Conservation (phyloP, 2,113 vertebrate genomes). For the Zapornia atra region DNA sequence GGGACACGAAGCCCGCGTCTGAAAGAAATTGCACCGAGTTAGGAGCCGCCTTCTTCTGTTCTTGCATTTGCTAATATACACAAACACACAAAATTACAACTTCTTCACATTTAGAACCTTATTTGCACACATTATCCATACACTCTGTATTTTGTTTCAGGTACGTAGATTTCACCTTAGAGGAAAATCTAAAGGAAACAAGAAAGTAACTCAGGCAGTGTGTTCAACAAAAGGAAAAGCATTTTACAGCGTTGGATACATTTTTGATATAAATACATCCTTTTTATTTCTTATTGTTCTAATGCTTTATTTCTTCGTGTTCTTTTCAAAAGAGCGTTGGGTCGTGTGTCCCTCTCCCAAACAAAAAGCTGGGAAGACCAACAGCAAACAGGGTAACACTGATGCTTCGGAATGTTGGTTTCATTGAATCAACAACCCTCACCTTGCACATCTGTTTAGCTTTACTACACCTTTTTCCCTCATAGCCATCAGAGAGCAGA, state of each 20-base stretch:
- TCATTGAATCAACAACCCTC: background rate
- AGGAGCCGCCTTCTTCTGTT: background rate
- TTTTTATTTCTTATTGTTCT: background rate
- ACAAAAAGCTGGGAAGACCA: background rate
- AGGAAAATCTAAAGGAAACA: background rate
- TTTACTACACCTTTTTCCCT: background rate
- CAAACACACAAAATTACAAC: background rate
- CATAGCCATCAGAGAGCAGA: background rate
- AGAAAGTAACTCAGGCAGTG: background rate
- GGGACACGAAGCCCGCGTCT: conserved; percentile 90
- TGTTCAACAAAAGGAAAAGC: background rate
- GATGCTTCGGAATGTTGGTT: too few species aligned
- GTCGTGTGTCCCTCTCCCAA: background rate
- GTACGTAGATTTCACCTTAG: background rate
- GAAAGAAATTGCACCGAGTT: conserved; percentile 50
- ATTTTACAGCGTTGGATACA: background rate
- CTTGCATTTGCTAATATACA: background rate
- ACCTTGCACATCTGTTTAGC: background rate
- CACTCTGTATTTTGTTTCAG: background rate
- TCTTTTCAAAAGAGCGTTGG: background rate
- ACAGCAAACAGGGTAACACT: background rate
- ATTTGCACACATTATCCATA: background rate
- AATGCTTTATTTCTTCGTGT: background rate
- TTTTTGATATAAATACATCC: accelerated
- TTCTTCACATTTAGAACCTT: background rate